Base-by-base conservation (phyloP, 2,797 vertebrate genomes). In the Scyliorhinus canicula region DNA sequence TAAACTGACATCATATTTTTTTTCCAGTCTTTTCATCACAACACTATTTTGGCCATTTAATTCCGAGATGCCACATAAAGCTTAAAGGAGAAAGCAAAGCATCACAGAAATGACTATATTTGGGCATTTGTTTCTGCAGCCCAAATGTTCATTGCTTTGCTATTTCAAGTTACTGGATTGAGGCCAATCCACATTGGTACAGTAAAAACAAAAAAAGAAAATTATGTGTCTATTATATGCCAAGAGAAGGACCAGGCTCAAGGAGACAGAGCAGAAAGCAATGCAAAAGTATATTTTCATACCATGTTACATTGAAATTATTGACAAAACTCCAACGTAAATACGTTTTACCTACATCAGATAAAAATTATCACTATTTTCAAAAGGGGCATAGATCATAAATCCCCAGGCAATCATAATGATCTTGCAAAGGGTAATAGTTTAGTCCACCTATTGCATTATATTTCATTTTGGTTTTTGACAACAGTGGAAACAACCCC, bases 51-150 rank as follows among this genome's bases (percentile, higher is more conserved):
- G 67, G 47, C 55, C 71, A 71, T n/a, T 94, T 94, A 94, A 52
- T 94, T 50, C 67, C 40, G 35, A 67, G 55, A 74, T n/a, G 74
- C 31, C 67, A 69, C 67, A 71, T 67, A 21, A 67, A 35, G 47
- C 47, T 50, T 69, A 52, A 44, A 74, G 52, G 47, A 67, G 5
- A 74, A 63, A n/a, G 26, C 4, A 19, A 21, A 94, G 96, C 95
- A 96, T 96, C 96, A 96, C 96, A 85, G 74, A 98, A 97, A 97
- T 98, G 97, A 95, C 98, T 97, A 97, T 98, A 98, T 98, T 97
- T 98, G 98, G 98, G 97, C 96, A 98, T 97, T 97, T 98, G 0
- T 96, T 96, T 96, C 96, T 96, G 97, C 96, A 96, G 95, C 96
- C 95, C 96, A 96, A 96, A 95, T 96, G 97, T 96, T 97, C 98